A percentile compares a stretch with the other conserved stretches of the same genome.
Evolutionary conservation across 2,888 invertebrate species (phyloP).

Genomic region (Ischnura elegans): DNA sequence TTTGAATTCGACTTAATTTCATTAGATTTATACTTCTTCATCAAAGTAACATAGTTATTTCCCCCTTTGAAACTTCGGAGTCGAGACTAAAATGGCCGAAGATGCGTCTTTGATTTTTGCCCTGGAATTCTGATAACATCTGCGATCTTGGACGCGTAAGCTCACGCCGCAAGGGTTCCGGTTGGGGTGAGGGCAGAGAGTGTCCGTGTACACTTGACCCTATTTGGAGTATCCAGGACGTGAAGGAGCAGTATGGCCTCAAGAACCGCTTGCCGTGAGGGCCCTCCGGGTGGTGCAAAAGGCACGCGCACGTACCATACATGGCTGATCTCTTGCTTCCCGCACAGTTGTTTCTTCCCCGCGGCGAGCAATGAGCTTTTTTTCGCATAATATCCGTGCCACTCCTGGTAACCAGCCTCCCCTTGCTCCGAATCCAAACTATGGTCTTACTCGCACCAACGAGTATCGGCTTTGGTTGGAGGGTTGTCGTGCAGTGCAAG

Average conservation of each 20-base stretch:
- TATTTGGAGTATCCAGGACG: background rate
- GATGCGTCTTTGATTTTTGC: background rate
- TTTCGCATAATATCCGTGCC: background rate
- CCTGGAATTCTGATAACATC: background rate
- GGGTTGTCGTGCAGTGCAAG: background rate
- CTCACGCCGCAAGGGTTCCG: background rate
- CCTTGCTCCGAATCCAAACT: background rate
- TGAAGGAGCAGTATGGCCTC: background rate
- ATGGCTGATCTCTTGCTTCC: background rate
- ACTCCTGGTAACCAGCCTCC: background rate
- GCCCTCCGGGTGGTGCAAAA: background rate
- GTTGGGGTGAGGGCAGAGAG: background rate
- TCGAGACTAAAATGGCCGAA: background rate
- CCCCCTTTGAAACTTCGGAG: background rate
- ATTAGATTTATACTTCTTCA: too few relatives aligned
- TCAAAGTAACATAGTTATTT: too few relatives aligned
- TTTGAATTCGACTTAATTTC: too few relatives aligned
- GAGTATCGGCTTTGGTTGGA: background rate
- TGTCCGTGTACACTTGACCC: constrained; percentile 20
- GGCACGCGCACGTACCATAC: constrained; percentile 1
- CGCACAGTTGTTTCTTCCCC: constrained; percentile 46
- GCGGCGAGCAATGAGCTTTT: constrained; percentile 12
- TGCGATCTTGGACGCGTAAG: background rate
- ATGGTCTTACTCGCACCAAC: background rate
- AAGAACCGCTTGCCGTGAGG: constrained; percentile 20